Conservation (phyloP, 2,113 vertebrate species). For the Pheucticus melanocephalus region DNA sequence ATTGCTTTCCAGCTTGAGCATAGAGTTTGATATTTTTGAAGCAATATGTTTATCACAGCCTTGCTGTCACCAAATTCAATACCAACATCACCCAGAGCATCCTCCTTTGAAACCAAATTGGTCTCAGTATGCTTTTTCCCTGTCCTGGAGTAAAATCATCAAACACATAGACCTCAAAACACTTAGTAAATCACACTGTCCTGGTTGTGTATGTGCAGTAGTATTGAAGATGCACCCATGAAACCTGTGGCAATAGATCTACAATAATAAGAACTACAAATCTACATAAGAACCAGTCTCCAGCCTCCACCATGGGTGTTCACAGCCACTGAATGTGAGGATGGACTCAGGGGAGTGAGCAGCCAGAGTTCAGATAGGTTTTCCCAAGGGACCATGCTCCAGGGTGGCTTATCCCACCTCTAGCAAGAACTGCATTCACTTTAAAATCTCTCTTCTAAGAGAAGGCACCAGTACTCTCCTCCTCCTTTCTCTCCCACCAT, state of each 20-base stretch:
- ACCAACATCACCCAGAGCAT: background rate
- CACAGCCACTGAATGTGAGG: fast-evolving
- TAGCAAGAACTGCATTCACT: background rate
- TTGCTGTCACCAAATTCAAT: background rate
- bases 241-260: background rate
- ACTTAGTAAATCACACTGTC: background rate
- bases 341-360: fast-evolving
- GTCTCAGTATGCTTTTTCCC: background rate
- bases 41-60: background rate
- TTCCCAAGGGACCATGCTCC: fast-evolving
- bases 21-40: background rate
- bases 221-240: background rate
- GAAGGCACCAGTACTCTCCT: background rate
- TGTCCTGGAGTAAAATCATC: background rate
- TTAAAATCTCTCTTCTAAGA: background rate
- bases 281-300: background rate
- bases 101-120: background rate
- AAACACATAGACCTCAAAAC: background rate
- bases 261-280: background rate
- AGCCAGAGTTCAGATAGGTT: background rate
- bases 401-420: background rate
- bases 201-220: background rate
- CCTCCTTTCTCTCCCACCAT: background rate
- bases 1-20: background rate
- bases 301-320: fast-evolving